phyloP scores from a whole-genome alignment of 2,113 vertebrate genomes.

The Guaruba guarouba region DNA sequence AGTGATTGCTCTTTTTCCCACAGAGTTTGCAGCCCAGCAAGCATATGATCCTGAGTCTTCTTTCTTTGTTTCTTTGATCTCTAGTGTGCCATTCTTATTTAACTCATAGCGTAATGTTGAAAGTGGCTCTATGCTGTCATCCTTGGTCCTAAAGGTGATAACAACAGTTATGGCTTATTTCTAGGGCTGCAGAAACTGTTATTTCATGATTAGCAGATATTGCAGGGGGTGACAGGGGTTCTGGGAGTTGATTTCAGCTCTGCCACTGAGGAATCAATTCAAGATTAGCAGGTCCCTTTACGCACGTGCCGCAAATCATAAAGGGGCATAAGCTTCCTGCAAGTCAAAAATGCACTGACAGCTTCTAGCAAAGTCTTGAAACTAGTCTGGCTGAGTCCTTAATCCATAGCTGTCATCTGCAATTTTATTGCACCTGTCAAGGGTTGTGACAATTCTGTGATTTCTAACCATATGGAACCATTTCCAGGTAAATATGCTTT shows the following conservation, averaged over 20 bases:
- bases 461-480: not conserved
- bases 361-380: not conserved
- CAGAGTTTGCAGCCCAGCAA: conserved; percentile 84
- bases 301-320: not conserved
- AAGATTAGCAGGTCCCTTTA: not conserved
- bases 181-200: not conserved
- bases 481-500: not conserved
- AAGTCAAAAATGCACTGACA: not conserved
- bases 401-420: not conserved
- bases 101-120: conserved; percentile 68
- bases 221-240: not conserved
- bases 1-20: conserved; percentile 82
- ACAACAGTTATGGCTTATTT: not conserved
- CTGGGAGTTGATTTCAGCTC: not conserved
- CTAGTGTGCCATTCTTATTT: conserved; percentile 83
- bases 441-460: not conserved
- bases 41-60: conserved; percentile 85
- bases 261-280: not conserved
- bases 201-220: not conserved
- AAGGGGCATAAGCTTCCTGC: not conserved
- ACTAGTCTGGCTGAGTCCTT: not conserved
- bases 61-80: conserved; percentile 76
- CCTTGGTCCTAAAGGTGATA: conserved; percentile 78
- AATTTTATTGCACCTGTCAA: not conserved
- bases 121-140: conserved; percentile 76